Conservation (phyloP, 2,888 invertebrate species). For the Drosophila kuntzei region DNA sequence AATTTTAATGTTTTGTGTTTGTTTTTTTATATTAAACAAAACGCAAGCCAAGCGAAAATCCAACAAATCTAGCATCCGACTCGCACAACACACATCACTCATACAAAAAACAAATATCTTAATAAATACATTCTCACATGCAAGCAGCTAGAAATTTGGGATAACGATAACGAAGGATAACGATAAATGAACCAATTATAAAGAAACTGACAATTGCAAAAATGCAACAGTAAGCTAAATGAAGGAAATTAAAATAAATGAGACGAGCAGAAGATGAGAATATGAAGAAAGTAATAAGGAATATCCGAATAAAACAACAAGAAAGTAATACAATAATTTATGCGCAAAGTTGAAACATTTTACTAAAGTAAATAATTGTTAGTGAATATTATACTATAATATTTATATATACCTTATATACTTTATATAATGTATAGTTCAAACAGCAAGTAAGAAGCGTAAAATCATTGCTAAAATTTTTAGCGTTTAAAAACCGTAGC, state of each 20-base stretch:
- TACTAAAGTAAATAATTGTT: conserved; percentile 80
- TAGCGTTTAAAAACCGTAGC: conserved; percentile 72
- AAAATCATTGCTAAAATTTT: conserved; percentile 64
- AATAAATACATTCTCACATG: conserved; percentile 14
- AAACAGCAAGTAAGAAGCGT: conserved; percentile 55
- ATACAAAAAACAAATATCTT: conserved; percentile 1
- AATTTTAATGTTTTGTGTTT: conserved; percentile 66
- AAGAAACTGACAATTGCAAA: background rate
- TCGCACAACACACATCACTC: conserved; percentile 24
- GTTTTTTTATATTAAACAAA: conserved; percentile 57
- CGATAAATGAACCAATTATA: background rate
- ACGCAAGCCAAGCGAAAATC: conserved; percentile 45
- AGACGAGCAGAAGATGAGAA: background rate
- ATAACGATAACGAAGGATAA: conserved; percentile 32
- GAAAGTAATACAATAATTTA: conserved; percentile 74
- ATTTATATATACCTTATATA: conserved; percentile 63
- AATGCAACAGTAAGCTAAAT: background rate
- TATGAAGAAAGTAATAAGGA: conserved; percentile 7
- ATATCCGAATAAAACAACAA: conserved; percentile 23
- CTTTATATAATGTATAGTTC: conserved; percentile 75
- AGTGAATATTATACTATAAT: conserved; percentile 74
- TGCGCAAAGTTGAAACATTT: conserved; percentile 78
- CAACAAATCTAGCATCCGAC: conserved; percentile 49
- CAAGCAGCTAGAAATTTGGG: conserved; percentile 45
- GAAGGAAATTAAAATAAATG: background rate